These are phyloP conservation scores for Anguilla japonica DNA, from an alignment of 2,113 vertebrate species.

Conservation along the genomic window DNA sequence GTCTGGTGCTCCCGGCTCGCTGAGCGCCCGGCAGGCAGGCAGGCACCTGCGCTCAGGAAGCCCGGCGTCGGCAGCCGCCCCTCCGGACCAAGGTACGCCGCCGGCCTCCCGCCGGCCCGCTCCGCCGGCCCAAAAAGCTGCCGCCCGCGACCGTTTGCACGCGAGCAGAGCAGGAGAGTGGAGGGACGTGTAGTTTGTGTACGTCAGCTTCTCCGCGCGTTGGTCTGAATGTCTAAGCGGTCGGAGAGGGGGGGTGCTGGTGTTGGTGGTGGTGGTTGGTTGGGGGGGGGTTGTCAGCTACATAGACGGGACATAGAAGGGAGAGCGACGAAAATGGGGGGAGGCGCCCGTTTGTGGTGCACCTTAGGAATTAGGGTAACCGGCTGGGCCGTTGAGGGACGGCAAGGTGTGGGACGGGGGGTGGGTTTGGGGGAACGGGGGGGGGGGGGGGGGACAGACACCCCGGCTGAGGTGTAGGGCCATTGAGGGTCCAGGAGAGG, in stretches of 20 bases:
- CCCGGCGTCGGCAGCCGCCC: neutral
- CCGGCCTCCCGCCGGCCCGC: neutral
- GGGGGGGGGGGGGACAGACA: neutral
- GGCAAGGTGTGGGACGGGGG: neutral
- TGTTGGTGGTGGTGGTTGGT: neutral
- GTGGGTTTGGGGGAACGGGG: neutral
- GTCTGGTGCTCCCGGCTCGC: neutral
- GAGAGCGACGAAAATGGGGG: neutral
- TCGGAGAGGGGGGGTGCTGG: neutral
- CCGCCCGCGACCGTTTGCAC: neutral
- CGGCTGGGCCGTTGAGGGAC: neutral
- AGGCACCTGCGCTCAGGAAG: neutral
- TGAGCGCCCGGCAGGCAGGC: neutral
- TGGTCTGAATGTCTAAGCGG: neutral
- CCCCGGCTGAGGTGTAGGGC: neutral
- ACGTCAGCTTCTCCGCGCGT: neutral
- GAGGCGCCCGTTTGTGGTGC: neutral
- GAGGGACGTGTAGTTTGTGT: neutral
- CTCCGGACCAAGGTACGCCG: neutral
- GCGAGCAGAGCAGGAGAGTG: neutral
- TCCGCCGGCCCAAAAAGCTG: neutral
- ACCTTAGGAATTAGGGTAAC: neutral
- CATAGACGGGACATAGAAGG: neutral
- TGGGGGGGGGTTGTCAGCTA: neutral
- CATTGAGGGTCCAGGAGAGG: neutral